These are phyloP conservation scores for Cryptus armator DNA, from an alignment of 2,888 invertebrate species.

Conservation along the genomic window DNA sequence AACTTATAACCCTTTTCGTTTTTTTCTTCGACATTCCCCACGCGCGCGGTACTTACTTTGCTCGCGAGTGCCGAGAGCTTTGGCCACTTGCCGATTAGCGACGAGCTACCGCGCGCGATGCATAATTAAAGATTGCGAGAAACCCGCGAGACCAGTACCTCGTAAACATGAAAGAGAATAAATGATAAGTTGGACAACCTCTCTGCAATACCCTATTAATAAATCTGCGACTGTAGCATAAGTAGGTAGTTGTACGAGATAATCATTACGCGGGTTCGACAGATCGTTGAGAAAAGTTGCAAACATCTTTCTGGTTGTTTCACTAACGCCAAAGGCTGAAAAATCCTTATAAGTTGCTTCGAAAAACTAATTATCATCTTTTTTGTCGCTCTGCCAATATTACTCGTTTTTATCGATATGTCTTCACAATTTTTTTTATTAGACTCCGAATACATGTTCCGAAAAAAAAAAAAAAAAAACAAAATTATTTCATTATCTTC, in stretches of 20 bases:
- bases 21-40: constrained; percentile 26
- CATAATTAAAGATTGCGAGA: constrained; percentile 68
- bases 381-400: too few species aligned
- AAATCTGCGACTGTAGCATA: not conserved
- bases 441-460: too few species aligned
- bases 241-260: constrained; percentile 1
- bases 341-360: not conserved
- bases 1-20: constrained; percentile 53
- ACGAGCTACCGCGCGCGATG: constrained; percentile 56
- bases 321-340: not conserved
- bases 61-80: constrained; percentile 45
- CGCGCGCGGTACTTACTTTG: not conserved
- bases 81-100: constrained; percentile 69
- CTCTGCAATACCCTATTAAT: not conserved
- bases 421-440: too few species aligned
- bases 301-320: not conserved
- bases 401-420: too few species aligned
- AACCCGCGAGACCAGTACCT: not conserved
- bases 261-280: not conserved
- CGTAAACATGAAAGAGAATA: constrained; percentile 67
- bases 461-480: too few species aligned
- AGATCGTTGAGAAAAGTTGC: not conserved
- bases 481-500: too few species aligned
- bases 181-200: constrained; percentile 44
- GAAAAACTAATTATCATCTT: not conserved